Base-by-base conservation (phyloP, 2,888 invertebrate genomes). In the Leistus spinibarbis region DNA sequence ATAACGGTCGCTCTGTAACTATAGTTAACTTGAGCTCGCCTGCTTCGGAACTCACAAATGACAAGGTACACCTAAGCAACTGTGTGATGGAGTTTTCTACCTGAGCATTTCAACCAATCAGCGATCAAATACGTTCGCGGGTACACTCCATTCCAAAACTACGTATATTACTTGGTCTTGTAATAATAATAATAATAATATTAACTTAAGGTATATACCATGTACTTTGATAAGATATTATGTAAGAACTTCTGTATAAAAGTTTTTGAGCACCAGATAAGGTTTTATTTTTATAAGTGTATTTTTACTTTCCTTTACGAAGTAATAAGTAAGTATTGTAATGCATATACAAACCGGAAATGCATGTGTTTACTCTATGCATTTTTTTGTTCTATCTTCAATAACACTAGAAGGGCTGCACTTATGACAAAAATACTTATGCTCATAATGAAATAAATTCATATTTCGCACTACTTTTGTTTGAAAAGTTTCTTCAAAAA, bases 31-130 rank as follows among this genome's bases (percentile, higher is more conserved):
- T 57, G 27, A 64, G 70, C 66, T 65, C 66, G 73, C 13, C 27
- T 73, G 66, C 54, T 73, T 66, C 53, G 17, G 62, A 73, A 73
- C 73, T 67, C 27, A 53, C 66, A 22, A 73, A 67, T 73, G 73
- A 67, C 73, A 67, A 73, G 73, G 73, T 73, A 67, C 60, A 23
- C 67, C 57, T 40, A 10, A 40, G 40, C 67, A 27, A 60, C 73
- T 65, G 66, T 67, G 57, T 73, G 40, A 40, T 40, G 40, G 40
- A 40, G 40, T 40, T 40, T 40, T 7, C 40, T 40, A 73, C 73
- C 73, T 73, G 73, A 54, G 57, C 53, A 67, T 22, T n/a, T 22
- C 67, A 20, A 20, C 73, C 73, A 73, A 73, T 73, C 60, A 62
- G 53, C 7, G 62, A 3, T 19, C 56, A 72, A 24, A 19, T 27